Percentiles rank a stretch among this genome's conserved stretches.
These are phyloP conservation scores for Amphipyra berbera DNA, from an alignment of 2,888 invertebrate species.

Conservation along the genomic window DNA sequence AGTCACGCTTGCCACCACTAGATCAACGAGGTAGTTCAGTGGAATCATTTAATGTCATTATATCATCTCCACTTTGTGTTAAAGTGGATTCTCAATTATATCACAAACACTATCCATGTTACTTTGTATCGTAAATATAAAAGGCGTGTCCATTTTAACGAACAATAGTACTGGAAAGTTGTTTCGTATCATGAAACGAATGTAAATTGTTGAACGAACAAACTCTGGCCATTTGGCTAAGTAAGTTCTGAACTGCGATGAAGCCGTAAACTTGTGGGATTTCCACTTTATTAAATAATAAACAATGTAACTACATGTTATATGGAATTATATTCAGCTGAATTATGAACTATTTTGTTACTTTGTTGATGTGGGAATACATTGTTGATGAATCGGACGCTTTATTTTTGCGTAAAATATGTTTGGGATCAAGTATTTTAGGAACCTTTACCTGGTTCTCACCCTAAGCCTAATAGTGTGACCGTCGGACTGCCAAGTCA, in stretches of 20 bases:
- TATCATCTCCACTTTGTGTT: no score
- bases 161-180: conserved; percentile 56
- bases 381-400: background rate
- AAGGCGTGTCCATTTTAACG: conserved; percentile 53
- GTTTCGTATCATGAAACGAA: conserved; percentile 66
- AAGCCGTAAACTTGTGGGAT: conserved; percentile 70
- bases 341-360: conserved; percentile 35
- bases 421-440: no score
- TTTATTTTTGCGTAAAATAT: no score
- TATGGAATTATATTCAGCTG: conserved; percentile 49
- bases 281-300: conserved; percentile 75
- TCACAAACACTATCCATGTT: conserved; percentile 4
- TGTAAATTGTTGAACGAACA: conserved; percentile 67
- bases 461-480: no score
- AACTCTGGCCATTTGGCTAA: conserved; percentile 71
- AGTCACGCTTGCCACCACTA: no score
- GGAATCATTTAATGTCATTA: no score
- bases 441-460: no score
- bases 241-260: conserved; percentile 71
- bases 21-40: no score
- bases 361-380: conserved; percentile 24
- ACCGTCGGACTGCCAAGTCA: no score
- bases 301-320: conserved; percentile 65
- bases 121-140: conserved; percentile 38
- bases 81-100: background rate